Evolutionary conservation across 2,113 vertebrate genomes (phyloP).

Genomic region (Regulus satrapa): DNA sequence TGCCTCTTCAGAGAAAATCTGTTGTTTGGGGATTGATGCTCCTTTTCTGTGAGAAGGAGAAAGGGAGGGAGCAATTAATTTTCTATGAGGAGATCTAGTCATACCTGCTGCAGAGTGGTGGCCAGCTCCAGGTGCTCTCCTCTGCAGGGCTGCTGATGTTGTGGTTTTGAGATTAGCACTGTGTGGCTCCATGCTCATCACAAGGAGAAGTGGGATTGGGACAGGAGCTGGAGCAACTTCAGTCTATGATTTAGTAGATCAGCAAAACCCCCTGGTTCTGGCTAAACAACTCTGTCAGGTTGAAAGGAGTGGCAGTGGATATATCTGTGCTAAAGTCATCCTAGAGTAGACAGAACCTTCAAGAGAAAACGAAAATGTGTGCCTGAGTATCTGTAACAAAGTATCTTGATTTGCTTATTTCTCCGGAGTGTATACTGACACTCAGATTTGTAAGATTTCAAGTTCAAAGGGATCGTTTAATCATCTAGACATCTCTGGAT

Average conservation of each 20-base stretch:
- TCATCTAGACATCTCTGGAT: not conserved
- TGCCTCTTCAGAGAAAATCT: not conserved
- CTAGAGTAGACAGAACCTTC: not conserved
- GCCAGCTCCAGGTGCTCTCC: not conserved
- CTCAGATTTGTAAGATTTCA: not conserved
- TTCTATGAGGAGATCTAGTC: not conserved
- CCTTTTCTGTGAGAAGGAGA: not conserved
- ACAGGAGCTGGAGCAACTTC: not conserved
- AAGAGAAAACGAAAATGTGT: not conserved
- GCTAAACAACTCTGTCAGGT: fast-evolving
- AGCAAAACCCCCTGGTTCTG: not conserved
- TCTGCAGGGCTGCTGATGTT: not conserved
- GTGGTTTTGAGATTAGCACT: not conserved
- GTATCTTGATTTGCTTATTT: not conserved
- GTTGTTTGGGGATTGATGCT: not conserved
- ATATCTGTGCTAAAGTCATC: not conserved
- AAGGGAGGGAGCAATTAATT: not conserved
- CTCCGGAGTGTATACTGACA: not conserved
- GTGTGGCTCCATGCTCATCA: fast-evolving
- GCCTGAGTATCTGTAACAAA: not conserved
- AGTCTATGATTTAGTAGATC: not conserved
- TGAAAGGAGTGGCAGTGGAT: not conserved
- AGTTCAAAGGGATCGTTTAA: not conserved
- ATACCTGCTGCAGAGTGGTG: not conserved
- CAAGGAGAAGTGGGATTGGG: not conserved